Base-by-base conservation (phyloP, 1,140 invertebrate species). In the Phortica variegata region DNA sequence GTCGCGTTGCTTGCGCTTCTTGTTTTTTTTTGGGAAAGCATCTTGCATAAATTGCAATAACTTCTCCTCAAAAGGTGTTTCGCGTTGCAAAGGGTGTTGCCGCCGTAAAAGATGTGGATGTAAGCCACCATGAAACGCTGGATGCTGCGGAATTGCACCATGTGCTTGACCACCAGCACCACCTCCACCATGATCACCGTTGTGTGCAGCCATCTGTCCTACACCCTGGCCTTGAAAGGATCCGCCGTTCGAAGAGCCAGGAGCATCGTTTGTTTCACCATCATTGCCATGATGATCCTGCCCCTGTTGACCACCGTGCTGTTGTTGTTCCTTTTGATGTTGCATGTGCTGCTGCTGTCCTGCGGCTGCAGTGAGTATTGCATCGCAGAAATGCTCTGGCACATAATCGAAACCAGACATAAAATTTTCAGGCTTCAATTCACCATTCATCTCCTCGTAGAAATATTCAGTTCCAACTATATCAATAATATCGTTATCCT, bases 391-490 rank as follows among this genome's bases (percentile, higher is more conserved):
- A 36, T 74, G 70, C 47, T 74, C 71, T 6, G 71, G 71, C 3
- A 73, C 66, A 38, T 71, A 74, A 34, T 74, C 71, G 6, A 74
- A 69, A 17, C 71, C 61, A 1, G 71, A 61, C 59, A 74, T 65
- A n/a, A 74, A 74, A 32, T 71, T 74, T 17, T 74, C 71, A 6
- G 71, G 66, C 31, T 74, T 74, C 0, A 74, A 56, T 41, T 74
- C 71, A 1, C 71, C 71, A 12, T 73, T 74, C 71, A 74, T 74
- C 29, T 74, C 71, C 49, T 74, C 71, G 42, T 74, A 74, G 16
- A 74, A 74, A 39, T 74, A 74, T 48, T 74, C 71, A 1, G 71
- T 72, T 20, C 71, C 71, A 13, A 74, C 71, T 26, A 74, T 74
- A 23, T 74, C 71, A 19, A 74, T 74, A 18, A 74, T 74, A 23